A percentile compares a stretch with the other conserved stretches of the same genome.
Evolutionary conservation across 2,888 invertebrate genomes (phyloP).

Genomic region (Lasioglossum vierecki): DNA sequence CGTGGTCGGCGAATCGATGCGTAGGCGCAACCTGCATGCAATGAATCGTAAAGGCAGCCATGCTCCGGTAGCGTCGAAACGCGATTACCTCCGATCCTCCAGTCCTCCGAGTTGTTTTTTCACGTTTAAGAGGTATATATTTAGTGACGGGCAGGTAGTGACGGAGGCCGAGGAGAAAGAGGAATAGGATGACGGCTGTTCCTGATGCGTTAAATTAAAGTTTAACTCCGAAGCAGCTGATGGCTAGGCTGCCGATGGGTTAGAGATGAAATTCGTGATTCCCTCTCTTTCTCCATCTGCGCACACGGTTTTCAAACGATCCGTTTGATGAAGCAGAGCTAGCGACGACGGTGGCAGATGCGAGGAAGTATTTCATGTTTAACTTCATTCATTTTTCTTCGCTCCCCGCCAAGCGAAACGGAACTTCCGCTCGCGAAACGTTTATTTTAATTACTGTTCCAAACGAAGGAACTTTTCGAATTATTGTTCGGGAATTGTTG

Average conservation of each 20-base stretch:
- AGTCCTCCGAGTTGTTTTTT: slow-evolving; percentile 23
- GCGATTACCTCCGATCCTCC: not conserved
- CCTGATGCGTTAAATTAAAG: slow-evolving; percentile 83
- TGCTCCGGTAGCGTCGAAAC: slow-evolving; percentile 17
- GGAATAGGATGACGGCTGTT: slow-evolving; percentile 66
- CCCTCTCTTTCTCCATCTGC: slow-evolving; percentile 48
- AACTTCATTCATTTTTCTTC: slow-evolving; percentile 63
- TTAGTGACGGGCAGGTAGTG: slow-evolving; percentile 23
- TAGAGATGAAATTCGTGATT: slow-evolving; percentile 73
- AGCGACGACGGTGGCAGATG: slow-evolving; percentile 57
- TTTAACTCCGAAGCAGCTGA: slow-evolving; percentile 77
- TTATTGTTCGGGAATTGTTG: slow-evolving; percentile 49
- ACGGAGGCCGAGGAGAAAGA: not conserved
- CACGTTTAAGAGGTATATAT: slow-evolving; percentile 12
- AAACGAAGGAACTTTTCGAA: slow-evolving; percentile 57
- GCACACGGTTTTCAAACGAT: slow-evolving; percentile 60
- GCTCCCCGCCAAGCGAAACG: slow-evolving; percentile 8
- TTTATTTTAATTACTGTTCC: slow-evolving; percentile 63
- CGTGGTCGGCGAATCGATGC: slow-evolving; percentile 33
- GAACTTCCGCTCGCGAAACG: slow-evolving; percentile 36
- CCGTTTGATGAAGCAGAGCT: slow-evolving; percentile 58
- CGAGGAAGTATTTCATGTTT: slow-evolving; percentile 59
- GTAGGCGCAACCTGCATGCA: slow-evolving; percentile 49
- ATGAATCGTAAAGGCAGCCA: slow-evolving; percentile 43
- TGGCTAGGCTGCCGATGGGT: slow-evolving; percentile 60